phyloP scores from a whole-genome alignment of 2,888 invertebrate species.

The Tenthredo livida region DNA sequence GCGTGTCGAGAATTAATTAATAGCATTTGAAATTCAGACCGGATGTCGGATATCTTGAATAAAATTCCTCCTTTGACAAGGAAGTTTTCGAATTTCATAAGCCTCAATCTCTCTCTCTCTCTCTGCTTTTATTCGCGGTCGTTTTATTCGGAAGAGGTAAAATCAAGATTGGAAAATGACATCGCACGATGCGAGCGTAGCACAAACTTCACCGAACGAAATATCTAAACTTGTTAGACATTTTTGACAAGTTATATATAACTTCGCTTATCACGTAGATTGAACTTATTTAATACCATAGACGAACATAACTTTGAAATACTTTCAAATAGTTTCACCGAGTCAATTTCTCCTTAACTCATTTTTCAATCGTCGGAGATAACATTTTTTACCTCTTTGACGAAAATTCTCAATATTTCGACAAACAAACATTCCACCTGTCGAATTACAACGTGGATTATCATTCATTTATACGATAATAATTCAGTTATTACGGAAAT shows the following conservation, averaged over 20 bases:
- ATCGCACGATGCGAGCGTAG: background rate
- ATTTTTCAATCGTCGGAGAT: background rate
- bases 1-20: conserved; percentile 3
- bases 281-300: background rate
- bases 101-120: no score
- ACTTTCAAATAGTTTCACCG: background rate
- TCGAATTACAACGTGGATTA: background rate
- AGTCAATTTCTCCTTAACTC: background rate
- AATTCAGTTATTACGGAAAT: no score
- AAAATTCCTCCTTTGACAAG: background rate
- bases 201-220: background rate
- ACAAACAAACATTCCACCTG: background rate
- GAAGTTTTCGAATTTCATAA: background rate
- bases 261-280: background rate
- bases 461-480: background rate
- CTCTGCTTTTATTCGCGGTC: background rate
- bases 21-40: background rate
- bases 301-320: background rate
- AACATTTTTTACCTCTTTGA: background rate
- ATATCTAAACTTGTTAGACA: conserved; percentile 9
- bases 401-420: background rate
- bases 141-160: background rate
- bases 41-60: background rate
- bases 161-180: conserved; percentile 35
- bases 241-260: conserved; percentile 40